A percentile compares a stretch with the other conserved stretches of the same genome.
Evolutionary conservation across 2,113 vertebrate species (phyloP).

Genomic region (Camarhynchus parvulus): DNA sequence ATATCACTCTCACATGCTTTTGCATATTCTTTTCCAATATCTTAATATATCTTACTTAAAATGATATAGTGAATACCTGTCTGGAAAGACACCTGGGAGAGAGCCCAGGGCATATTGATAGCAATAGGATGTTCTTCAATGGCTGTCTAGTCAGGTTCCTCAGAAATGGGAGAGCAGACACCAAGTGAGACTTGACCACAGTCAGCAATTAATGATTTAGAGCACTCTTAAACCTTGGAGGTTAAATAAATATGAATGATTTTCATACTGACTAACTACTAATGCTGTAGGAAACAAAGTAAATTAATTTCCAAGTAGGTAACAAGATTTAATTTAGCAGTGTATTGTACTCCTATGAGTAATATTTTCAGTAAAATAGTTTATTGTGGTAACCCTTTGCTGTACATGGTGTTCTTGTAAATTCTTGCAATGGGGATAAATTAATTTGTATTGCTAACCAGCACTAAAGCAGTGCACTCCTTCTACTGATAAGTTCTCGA

Average conservation of each 20-base stretch:
- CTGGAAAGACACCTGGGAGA: background rate
- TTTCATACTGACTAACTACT: background rate
- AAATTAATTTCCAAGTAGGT: background rate
- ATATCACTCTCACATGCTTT: background rate
- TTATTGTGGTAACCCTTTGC: background rate
- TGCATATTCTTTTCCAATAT: background rate
- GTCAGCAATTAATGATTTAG: background rate
- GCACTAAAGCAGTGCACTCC: background rate
- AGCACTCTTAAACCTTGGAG: background rate
- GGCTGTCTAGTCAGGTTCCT: background rate
- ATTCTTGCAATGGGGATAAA: background rate
- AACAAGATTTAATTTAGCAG: background rate
- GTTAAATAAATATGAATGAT: background rate
- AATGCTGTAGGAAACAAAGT: background rate
- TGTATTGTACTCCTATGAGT: background rate
- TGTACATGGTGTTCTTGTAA: background rate
- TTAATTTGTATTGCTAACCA: background rate
- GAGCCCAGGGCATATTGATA: background rate
- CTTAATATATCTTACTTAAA: background rate
- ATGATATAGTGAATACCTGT: background rate
- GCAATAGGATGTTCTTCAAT: background rate
- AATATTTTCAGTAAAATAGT: background rate
- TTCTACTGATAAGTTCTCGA: background rate
- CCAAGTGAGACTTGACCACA: background rate
- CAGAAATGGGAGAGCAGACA: background rate